A percentile compares a stretch with the other conserved stretches of the same genome.
phyloP scores from a whole-genome alignment of 2,888 invertebrate genomes.

The Catocala sponsa region DNA sequence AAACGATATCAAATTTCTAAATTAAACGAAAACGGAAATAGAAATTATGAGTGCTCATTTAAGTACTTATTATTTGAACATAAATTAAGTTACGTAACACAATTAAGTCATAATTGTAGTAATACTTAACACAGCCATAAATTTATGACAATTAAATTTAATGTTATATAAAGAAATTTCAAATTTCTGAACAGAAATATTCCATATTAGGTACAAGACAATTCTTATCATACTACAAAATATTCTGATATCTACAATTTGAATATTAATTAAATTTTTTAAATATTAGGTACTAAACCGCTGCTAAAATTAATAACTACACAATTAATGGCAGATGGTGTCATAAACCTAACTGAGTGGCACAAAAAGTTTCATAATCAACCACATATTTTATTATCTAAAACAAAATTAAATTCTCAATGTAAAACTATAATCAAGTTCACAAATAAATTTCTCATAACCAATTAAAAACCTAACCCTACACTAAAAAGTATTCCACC shows the following conservation, averaged over 20 bases:
- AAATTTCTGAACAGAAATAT: too few species aligned
- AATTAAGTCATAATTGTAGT: not conserved
- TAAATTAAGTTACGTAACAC: conserved; percentile 11
- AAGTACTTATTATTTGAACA: conserved; percentile 1
- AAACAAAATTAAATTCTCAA: not conserved
- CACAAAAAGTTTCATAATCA: too few species aligned
- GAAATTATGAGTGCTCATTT: conserved; percentile 12
- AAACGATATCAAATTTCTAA: conserved; percentile 18
- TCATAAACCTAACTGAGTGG: too few species aligned
- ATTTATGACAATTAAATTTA: not conserved
- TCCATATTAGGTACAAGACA: too few species aligned
- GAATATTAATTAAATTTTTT: too few species aligned
- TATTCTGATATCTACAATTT: too few species aligned
- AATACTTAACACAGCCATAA: not conserved
- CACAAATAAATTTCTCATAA: conserved; percentile 14
- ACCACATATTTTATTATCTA: not conserved
- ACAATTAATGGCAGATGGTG: too few species aligned
- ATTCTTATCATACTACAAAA: not conserved
- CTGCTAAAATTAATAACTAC: too few species aligned
- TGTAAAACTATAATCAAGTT: conserved; percentile 10
- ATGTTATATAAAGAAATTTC: not conserved
- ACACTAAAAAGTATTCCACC: conserved; percentile 44
- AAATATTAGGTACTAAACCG: too few species aligned
- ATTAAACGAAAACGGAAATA: conserved; percentile 15
- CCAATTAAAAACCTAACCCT: conserved; percentile 26